phyloP scores from a whole-genome alignment of 2,113 vertebrate genomes.

The Rhegmatorhina hoffmannsi region DNA sequence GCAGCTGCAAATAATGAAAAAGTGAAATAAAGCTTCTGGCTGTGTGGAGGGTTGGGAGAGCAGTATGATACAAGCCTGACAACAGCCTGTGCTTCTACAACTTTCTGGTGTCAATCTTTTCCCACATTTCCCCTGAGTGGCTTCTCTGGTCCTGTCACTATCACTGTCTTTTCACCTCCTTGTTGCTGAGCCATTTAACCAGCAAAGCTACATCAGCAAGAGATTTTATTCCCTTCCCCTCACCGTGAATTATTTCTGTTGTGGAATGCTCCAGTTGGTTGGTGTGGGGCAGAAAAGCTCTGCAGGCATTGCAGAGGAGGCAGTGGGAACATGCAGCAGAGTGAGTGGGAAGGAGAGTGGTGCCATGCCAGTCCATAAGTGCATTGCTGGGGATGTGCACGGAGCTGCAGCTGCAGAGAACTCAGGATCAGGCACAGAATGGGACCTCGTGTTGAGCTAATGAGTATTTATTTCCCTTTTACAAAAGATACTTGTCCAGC shows the following conservation, averaged over 20 bases:
- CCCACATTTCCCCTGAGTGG: not conserved
- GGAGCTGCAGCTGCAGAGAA: not conserved
- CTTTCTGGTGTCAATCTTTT: not conserved
- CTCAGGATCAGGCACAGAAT: not conserved
- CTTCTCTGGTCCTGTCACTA: not conserved
- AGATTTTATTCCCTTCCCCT: not conserved
- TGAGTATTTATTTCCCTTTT: not conserved
- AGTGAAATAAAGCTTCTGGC: not conserved
- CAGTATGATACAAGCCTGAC: not conserved
- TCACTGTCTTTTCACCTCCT: not conserved
- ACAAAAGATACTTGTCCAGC: not conserved
- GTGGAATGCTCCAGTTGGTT: not conserved
- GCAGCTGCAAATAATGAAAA: not conserved
- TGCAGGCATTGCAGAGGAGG: not conserved
- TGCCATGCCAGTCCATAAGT: not conserved
- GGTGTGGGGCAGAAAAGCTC: not conserved
- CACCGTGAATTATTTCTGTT: rapidly evolving
- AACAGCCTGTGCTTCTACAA: not conserved
- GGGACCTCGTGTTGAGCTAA: not conserved
- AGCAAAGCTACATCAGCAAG: not conserved
- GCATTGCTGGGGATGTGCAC: not conserved
- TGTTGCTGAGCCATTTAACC: not conserved
- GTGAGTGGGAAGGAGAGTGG: rapidly evolving
- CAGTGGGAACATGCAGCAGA: not conserved
- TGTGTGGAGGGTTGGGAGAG: not conserved